Base-by-base conservation (phyloP, 2,888 invertebrate genomes). In the Drosophila prostipennis region DNA sequence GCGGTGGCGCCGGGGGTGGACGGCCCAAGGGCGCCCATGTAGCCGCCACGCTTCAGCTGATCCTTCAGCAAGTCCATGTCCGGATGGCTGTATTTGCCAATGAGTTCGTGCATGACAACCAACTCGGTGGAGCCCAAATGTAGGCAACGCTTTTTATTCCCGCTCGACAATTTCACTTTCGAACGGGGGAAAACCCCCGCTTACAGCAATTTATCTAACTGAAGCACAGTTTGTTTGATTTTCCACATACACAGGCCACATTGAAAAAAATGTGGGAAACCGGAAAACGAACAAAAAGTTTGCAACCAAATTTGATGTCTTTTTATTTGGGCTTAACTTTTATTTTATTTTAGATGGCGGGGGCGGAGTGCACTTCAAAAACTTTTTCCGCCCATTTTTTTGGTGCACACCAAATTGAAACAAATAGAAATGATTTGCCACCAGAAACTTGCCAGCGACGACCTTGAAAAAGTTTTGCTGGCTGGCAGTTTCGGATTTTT, bases 361-460 rank as follows among this genome's bases (percentile, higher is more conserved):
- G 36, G 43, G 49, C 32, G 49, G 58, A 46, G 59, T 42, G 39
- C 53, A 71, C 68, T 70, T 58, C 56, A 67, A 77, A 77, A 73
- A 82, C 78, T 55, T 75, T 77, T 72, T 72, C 23, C 48, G 11
- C 40, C 29, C 26, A 26, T 32, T 71, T 57, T 72, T 52, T 72
- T 60, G 39, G 71, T 72, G 51, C 54, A 52, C 54, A 56, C 55
- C 34, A 72, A 60, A 77, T 74, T 78, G 73, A 68, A 89, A 87
- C 75, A 80, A 84, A 83, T 74, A 77, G 74, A 84, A 78, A 76
- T 76, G 69, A 77, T 83, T 78, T 70, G 61, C 64, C 67, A 64
- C 63, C 60, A 68, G 48, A 71, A 76, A 52, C 68, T 58, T 77
- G 68, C 75, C 73, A 71, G 76, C 67, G 37, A 72, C 63, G 82